These are phyloP conservation scores for Sorex araneus DNA, from an alignment of 2,113 vertebrate genomes.

Conservation along the genomic window DNA sequence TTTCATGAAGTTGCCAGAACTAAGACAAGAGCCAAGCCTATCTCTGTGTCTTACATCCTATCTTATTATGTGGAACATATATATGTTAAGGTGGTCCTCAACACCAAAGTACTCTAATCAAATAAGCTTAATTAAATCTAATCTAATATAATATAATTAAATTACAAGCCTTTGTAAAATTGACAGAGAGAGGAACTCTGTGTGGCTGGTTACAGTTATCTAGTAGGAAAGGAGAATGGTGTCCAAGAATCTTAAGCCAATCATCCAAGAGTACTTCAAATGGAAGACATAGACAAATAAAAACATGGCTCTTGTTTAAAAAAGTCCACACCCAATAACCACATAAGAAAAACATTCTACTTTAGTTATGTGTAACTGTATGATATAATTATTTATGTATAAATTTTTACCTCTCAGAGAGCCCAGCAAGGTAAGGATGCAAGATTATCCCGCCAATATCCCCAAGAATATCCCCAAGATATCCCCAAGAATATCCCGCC, in stretches of 20 bases:
- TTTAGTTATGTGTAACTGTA: not conserved
- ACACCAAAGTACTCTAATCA: too few species aligned
- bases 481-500: too few species aligned
- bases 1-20: not conserved
- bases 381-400: not conserved
- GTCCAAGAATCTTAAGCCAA: not conserved
- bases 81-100: not conserved
- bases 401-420: too few species aligned
- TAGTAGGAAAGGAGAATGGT: not conserved
- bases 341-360: not conserved
- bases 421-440: too few species aligned
- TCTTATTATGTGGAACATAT: not conserved
- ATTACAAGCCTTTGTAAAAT: not conserved
- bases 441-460: too few species aligned
- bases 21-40: not conserved
- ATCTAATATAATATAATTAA: not conserved
- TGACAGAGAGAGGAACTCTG: not conserved
- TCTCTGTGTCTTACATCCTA: not conserved
- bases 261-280: not conserved
- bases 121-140: not conserved
- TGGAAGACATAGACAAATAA: not conserved
- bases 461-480: too few species aligned
- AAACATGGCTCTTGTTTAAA: not conserved
- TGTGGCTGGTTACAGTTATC: not conserved
- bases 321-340: not conserved